phyloP scores from a whole-genome alignment of 2,888 invertebrate species.

The Hypselothyrea guttata region DNA sequence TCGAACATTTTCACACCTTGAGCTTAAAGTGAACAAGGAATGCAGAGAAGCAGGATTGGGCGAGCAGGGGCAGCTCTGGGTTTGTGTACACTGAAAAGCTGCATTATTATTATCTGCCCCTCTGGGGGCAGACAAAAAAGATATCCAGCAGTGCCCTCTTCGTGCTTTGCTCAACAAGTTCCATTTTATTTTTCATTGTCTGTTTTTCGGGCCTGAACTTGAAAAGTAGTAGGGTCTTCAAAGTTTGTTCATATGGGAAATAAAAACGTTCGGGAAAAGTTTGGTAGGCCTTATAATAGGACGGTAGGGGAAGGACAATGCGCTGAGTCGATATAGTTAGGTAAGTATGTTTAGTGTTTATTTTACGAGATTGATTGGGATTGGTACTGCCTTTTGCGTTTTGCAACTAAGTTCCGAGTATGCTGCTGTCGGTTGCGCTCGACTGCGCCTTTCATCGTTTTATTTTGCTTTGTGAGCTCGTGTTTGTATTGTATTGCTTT shows the following conservation, averaged over 20 bases:
- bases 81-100: slow-evolving; percentile 40
- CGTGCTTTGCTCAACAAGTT: slow-evolving; percentile 62
- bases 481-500: slow-evolving; percentile 21
- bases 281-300: no score
- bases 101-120: slow-evolving; percentile 53
- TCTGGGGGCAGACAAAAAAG: slow-evolving; percentile 52
- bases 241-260: no score
- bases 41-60: slow-evolving; percentile 10
- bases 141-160: slow-evolving; percentile 50
- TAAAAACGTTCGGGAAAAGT: no score
- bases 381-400: no score
- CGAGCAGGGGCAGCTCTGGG: slow-evolving; percentile 26
- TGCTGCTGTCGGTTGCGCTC: neutral
- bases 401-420: no score
- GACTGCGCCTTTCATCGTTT: neutral
- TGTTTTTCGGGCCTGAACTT: slow-evolving; percentile 16
- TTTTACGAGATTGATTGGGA: no score
- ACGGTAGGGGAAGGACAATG: no score
- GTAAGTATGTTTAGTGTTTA: slow-evolving; percentile 18
- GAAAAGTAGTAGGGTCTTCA: no score
- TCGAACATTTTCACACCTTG: slow-evolving; percentile 79
- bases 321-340: no score
- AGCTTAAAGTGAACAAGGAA: slow-evolving; percentile 68
- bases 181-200: slow-evolving; percentile 18
- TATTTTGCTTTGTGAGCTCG: neutral